Conservation (phyloP, 1,140 invertebrate species). For the Xylocopa sonorina region DNA sequence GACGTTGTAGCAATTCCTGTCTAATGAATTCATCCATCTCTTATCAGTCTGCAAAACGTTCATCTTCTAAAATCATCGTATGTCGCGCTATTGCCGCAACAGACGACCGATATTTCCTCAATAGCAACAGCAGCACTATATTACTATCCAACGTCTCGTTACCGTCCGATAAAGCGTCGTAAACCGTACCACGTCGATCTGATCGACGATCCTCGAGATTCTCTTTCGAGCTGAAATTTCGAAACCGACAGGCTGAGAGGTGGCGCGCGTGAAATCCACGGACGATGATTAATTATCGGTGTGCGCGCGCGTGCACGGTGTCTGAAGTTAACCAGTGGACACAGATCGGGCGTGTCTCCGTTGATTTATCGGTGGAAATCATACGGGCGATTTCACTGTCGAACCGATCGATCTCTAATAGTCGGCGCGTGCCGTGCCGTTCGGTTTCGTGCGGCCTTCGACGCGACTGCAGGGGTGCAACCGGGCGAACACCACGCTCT, state of each 20-base stretch:
- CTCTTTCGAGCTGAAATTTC: neutral
- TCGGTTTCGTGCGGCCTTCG: too few species aligned
- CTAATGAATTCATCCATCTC: too few species aligned
- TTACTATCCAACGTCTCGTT: too few species aligned
- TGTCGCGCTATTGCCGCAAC: too few species aligned
- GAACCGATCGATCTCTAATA: neutral
- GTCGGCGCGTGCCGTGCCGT: neutral
- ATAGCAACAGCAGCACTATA: too few species aligned
- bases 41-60: too few species aligned
- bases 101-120: too few species aligned
- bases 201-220: neutral
- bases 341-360: neutral
- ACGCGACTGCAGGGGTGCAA: neutral
- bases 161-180: too few species aligned
- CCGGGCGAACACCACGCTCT: neutral
- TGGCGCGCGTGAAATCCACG: neutral
- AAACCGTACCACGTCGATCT: too few species aligned
- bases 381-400: neutral
- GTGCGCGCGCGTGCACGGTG: neutral
- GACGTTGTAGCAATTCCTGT: too few species aligned
- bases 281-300: constrained; percentile 36
- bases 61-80: too few species aligned
- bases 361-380: constrained; percentile 28
- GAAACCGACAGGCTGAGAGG: too few species aligned
- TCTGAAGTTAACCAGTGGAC: constrained; percentile 1